These are phyloP conservation scores for Macrosiphum euphorbiae DNA, from an alignment of 2,888 invertebrate species.

Conservation along the genomic window DNA sequence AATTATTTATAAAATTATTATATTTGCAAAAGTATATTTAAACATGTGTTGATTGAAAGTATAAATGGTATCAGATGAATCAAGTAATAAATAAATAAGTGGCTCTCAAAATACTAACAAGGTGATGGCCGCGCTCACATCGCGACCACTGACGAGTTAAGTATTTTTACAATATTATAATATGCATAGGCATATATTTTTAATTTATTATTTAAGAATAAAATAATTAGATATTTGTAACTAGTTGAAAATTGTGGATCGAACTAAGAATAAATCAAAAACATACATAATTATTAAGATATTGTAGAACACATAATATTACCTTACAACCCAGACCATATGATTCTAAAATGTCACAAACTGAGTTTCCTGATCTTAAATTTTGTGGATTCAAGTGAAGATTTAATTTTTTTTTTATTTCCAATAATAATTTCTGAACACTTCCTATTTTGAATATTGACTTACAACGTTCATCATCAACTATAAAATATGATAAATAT, in stretches of 20 bases:
- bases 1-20: slow-evolving; percentile 8
- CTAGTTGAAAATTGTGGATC: not conserved
- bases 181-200: not conserved
- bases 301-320: not conserved
- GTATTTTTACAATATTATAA: not conserved
- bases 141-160: no score
- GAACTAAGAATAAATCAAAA: not conserved
- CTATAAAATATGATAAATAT: not conserved
- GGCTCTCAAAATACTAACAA: no score
- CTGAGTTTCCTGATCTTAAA: not conserved
- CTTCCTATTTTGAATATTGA: slow-evolving; percentile 36
- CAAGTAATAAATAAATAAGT: no score
- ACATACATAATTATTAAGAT: not conserved
- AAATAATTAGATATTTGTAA: not conserved
- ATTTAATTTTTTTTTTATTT: not conserved
- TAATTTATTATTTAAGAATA: not conserved
- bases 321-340: slow-evolving; percentile 30
- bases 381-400: not conserved
- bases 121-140: not conserved
- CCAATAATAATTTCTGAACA: not conserved
- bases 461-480: not conserved
- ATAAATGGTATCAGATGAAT: no score
- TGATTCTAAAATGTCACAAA: not conserved
- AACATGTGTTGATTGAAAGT: no score
- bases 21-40: no score